A percentile compares a stretch with the other conserved stretches of the same genome.
These are phyloP conservation scores for Dasypolia templi DNA, from an alignment of 2,888 invertebrate species.

Conservation along the genomic window DNA sequence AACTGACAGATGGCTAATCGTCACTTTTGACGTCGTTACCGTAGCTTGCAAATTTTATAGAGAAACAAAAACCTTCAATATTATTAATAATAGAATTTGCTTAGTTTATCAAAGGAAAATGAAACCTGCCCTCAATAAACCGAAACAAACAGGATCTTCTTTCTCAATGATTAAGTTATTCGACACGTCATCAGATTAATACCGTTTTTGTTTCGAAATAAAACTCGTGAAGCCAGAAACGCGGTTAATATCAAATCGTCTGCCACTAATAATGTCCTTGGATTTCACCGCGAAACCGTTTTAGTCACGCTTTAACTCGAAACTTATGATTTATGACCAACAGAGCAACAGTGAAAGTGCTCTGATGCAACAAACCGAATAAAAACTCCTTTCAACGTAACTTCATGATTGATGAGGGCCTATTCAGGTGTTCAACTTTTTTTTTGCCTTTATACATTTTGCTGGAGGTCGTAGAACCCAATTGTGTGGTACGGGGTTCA, in stretches of 20 bases:
- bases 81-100: background rate
- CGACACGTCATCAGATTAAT: conserved; percentile 33
- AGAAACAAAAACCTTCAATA: background rate
- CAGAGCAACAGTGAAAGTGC: conserved; percentile 80
- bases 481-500: conserved; percentile 51
- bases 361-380: conserved; percentile 74
- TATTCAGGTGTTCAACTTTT: conserved; percentile 77
- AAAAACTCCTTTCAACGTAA: conserved; percentile 77
- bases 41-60: background rate
- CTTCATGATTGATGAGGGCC: conserved; percentile 82
- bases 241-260: conserved; percentile 59
- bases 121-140: background rate
- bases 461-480: conserved; percentile 70
- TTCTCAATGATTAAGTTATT: conserved; percentile 43
- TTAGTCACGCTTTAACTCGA: conserved; percentile 69
- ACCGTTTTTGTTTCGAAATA: conserved; percentile 46
- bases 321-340: conserved; percentile 81
- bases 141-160: conserved; percentile 24
- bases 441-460: conserved; percentile 73
- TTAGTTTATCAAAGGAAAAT: background rate
- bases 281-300: conserved; percentile 73
- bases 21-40: background rate
- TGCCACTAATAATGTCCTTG: conserved; percentile 68
- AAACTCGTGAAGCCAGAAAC: conserved; percentile 46
- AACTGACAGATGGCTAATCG: conserved; percentile 15